Base-by-base conservation (phyloP, 2,113 vertebrate species). In the Psettodes erumei region DNA sequence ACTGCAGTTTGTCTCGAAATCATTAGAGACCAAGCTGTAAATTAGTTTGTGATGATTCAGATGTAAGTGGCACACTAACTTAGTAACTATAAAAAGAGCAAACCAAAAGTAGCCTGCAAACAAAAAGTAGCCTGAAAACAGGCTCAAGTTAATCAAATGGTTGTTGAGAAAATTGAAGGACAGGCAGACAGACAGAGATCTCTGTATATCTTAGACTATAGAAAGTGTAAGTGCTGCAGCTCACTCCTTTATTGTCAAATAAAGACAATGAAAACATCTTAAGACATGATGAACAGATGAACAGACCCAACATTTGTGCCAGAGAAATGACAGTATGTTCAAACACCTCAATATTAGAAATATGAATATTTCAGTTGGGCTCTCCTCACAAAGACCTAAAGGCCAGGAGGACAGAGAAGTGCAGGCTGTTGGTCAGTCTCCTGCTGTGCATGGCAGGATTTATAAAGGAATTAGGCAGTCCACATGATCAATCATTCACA, bases 401-500 rank as follows among this genome's bases (percentile, higher is more conserved):
- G 25, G 30, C 61, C 35, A 68, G 25, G 30, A 30, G 30, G 13
- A 8, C 30, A 37, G 10, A 51, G 23, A 21, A 6, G n/a, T n/a
- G n/a, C n/a, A n/a, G n/a, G n/a, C n/a, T n/a, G n/a, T n/a, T n/a
- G n/a, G n/a, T n/a, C 11, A 30, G 23, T 56, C 28, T 25, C 33
- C 7, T 19, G n/a, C 45, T 30, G 11, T 35, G 43, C n/a, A 30
- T 37, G 28, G 37, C 54, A 32, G 48, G 8, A 53, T 67, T 28
- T 30, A 35, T 59, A 4, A n/a, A 30, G 28, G 71, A 76, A 71
- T 71, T 18, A 60, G 51, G 23, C 5, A 72, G 53, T 38, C 25
- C 5, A 45, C n/a, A 12, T 32, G 40, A 38, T 80, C 56, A 81
- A 28, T 51, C 43, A 60, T 66, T 66, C 45, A 81, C 50, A 65